Conservation (phyloP, 2,888 invertebrate genomes). For the Cecidostiba fungosa region DNA sequence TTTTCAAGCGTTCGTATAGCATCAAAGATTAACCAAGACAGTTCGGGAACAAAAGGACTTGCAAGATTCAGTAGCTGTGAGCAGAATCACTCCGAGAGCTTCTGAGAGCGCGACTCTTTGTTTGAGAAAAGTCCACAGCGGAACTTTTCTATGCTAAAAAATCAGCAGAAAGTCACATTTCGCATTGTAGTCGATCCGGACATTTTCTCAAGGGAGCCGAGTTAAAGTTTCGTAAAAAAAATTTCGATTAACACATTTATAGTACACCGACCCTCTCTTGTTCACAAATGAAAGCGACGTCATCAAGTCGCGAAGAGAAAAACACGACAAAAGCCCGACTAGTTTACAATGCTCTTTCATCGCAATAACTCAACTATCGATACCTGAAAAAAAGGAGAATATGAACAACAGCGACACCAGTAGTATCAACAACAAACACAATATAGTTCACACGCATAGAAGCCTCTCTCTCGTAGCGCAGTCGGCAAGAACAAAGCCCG, state of each 20-base stretch:
- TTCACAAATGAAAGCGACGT: too few species aligned
- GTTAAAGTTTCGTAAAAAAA: neutral
- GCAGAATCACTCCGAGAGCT: neutral
- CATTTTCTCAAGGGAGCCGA: neutral
- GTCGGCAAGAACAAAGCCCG: constrained; percentile 3
- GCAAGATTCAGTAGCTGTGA: neutral
- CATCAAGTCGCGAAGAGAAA: neutral
- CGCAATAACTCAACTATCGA: neutral
- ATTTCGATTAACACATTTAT: too few species aligned
- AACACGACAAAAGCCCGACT: neutral
- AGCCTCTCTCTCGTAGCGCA: neutral
- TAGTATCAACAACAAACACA: neutral
- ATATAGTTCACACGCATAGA: neutral
- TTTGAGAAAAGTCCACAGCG: neutral
- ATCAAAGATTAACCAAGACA: neutral
- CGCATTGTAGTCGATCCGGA: neutral
- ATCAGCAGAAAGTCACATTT: neutral
- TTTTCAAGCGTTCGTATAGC: neutral
- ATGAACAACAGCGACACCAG: neutral
- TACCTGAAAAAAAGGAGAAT: neutral
- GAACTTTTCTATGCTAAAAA: neutral
- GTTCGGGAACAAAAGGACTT: neutral
- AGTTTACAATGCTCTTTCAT: constrained; percentile 3
- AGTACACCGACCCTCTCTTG: too few species aligned
- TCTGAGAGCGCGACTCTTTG: neutral